These are phyloP conservation scores for Idaea straminata DNA, from an alignment of 2,888 invertebrate species.

Conservation along the genomic window DNA sequence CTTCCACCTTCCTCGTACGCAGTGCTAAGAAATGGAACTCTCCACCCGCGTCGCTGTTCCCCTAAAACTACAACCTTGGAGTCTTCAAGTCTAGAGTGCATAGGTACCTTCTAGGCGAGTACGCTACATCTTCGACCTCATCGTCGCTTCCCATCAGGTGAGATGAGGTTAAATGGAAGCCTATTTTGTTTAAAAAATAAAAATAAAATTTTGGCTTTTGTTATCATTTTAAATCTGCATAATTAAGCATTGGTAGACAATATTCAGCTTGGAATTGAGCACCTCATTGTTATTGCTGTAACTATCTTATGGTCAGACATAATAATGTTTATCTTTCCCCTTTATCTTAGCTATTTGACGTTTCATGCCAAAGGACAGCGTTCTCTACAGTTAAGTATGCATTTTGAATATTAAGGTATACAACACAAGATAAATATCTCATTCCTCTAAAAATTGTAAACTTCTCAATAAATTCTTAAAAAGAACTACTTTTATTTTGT, in stretches of 20 bases:
- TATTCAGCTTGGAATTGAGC: background rate
- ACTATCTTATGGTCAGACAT: constrained; percentile 2
- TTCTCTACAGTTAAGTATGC: background rate
- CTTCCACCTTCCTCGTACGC: no score
- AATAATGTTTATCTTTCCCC: background rate
- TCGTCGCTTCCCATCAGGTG: no score
- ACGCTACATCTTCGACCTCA: no score
- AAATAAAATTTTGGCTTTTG: no score
- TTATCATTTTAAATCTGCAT: no score
- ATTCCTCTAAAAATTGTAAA: background rate
- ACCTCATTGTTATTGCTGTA: background rate
- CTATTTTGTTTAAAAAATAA: no score
- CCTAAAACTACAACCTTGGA: no score
- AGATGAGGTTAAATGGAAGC: no score
- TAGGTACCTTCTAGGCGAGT: no score
- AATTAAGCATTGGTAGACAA: background rate
- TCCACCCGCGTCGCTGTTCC: no score
- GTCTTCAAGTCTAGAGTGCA: no score
- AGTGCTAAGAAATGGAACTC: no score
- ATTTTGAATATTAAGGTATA: background rate
- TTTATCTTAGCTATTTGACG: background rate
- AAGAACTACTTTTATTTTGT: background rate
- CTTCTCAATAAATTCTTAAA: background rate
- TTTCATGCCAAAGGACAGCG: background rate
- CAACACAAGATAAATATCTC: background rate